phyloP scores from a whole-genome alignment of 2,113 vertebrate species.

The Athene cunicularia region DNA sequence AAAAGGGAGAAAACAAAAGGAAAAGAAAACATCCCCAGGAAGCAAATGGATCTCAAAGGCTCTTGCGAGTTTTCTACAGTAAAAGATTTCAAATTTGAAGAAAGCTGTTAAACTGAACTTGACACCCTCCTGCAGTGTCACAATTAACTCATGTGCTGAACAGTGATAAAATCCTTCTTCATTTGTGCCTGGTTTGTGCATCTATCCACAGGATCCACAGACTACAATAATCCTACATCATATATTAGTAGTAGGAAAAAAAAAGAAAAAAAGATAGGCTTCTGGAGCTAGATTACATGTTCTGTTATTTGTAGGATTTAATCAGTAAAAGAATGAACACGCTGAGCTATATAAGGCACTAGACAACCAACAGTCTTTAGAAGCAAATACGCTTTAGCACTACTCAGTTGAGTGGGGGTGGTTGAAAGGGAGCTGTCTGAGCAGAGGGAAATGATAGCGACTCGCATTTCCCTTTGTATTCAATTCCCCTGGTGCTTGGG shows the following conservation, averaged over 20 bases:
- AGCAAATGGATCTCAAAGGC: neutral
- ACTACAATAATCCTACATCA: rapidly evolving
- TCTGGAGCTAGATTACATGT: neutral
- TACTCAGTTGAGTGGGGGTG: neutral
- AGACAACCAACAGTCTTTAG: neutral
- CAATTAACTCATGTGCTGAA: neutral
- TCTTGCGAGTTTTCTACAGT: neutral
- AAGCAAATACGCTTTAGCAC: neutral
- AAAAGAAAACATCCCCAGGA: conserved; percentile 15
- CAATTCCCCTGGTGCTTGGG: neutral
- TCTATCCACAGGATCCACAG: too few relatives aligned
- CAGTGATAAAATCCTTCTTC: rapidly evolving
- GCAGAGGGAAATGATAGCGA: neutral
- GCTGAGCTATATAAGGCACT: neutral
- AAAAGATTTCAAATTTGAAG: neutral
- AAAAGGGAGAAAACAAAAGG: neutral
- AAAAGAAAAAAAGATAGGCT: neutral
- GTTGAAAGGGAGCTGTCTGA: neutral
- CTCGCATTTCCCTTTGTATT: neutral
- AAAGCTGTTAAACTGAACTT: neutral
- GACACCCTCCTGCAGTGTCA: neutral
- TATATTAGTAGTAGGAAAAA: too few relatives aligned
- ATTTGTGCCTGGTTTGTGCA: neutral
- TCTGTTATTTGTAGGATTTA: neutral
- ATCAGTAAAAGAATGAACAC: neutral